A percentile compares a stretch with the other conserved stretches of the same genome.
These are phyloP conservation scores for Vombatus ursinus DNA, from an alignment of 2,113 vertebrate species.

Conservation along the genomic window DNA sequence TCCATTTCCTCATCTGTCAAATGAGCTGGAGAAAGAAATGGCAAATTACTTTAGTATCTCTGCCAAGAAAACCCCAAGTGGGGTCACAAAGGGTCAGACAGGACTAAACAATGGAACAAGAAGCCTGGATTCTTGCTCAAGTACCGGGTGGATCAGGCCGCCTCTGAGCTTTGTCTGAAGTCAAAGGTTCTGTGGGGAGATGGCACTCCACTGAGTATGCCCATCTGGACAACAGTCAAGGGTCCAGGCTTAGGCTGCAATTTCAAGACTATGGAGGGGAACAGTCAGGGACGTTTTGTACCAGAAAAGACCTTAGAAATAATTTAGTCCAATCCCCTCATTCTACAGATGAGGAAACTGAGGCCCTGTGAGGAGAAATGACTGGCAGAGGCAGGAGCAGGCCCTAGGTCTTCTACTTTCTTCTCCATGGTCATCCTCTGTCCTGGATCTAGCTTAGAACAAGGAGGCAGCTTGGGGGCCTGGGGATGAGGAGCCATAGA, in stretches of 20 bases:
- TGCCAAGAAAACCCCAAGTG: not conserved
- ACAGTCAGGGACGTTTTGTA: too few relatives aligned
- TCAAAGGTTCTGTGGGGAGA: not conserved
- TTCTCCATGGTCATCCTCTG: slow-evolving; percentile 1
- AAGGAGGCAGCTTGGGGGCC: not conserved
- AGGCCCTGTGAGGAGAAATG: not conserved
- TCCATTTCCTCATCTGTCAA: not conserved
- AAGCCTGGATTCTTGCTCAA: not conserved
- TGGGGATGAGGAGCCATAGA: not conserved
- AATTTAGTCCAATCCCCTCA: slow-evolving; percentile 14
- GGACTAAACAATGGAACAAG: not conserved
- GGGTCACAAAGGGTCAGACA: not conserved
- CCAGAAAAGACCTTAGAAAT: not conserved
- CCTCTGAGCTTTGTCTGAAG: not conserved
- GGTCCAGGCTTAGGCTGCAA: not conserved
- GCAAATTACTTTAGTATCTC: not conserved
- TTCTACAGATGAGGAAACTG: slow-evolving; percentile 35
- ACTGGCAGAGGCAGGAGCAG: not conserved
- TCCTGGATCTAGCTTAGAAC: slow-evolving; percentile 11
- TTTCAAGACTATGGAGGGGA: not conserved
- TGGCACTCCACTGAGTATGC: not conserved
- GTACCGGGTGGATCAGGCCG: not conserved
- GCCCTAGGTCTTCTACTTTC: not conserved
- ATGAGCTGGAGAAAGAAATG: not conserved
- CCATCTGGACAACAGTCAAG: not conserved